These are phyloP conservation scores for Macrotis lagotis DNA, from an alignment of 2,113 vertebrate species.

Conservation along the genomic window DNA sequence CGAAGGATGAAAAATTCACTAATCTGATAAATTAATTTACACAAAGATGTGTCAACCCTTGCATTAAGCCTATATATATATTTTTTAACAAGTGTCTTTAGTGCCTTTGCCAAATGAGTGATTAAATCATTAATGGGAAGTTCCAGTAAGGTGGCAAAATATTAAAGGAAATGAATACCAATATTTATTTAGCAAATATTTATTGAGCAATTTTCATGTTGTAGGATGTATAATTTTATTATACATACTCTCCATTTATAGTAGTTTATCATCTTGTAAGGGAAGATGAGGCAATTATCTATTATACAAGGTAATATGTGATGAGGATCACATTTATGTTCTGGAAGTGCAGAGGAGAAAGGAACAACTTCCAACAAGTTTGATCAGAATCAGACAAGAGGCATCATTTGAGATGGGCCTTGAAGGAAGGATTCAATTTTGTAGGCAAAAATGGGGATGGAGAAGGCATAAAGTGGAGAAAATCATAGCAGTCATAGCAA, in stretches of 20 bases:
- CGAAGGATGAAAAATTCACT: not conserved
- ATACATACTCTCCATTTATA: not conserved
- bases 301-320: not conserved
- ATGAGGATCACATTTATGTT: too few relatives aligned
- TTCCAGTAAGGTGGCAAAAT: not conserved
- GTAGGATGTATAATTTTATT: not conserved
- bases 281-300: conserved; percentile 10
- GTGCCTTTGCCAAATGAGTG: not conserved
- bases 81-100: not conserved
- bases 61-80: not conserved
- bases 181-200: conserved; percentile 23
- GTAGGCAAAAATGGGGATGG: too few relatives aligned
- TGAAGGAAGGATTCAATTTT: too few relatives aligned
- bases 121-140: not conserved
- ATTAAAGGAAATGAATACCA: not conserved
- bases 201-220: conserved; percentile 5
- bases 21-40: conserved; percentile 7
- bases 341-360: too few relatives aligned
- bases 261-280: not conserved
- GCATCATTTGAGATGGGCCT: too few relatives aligned
- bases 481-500: too few relatives aligned
- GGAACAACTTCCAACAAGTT: too few relatives aligned
- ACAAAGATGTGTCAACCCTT: not conserved
- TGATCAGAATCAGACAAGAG: too few relatives aligned
- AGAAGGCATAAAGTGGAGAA: too few relatives aligned